Evolutionary conservation across 2,113 vertebrate species (phyloP).

Genomic region (Aythya baeri): DNA sequence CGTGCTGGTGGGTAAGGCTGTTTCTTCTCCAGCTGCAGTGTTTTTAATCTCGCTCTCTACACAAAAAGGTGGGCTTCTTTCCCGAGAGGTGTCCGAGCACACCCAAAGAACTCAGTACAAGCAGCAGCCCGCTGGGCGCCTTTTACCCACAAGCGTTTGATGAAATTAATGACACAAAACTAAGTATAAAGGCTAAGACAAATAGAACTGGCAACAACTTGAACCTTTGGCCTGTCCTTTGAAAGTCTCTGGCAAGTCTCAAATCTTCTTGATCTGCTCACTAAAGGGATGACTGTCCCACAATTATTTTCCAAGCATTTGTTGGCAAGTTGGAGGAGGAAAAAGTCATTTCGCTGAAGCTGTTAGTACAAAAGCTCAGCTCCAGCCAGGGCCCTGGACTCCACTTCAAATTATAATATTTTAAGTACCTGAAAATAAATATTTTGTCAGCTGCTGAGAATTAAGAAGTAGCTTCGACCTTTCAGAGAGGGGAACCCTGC

Average conservation of each 20-base stretch:
- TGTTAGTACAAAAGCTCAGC: slow-evolving; percentile 63
- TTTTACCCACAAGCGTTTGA: slow-evolving; percentile 55
- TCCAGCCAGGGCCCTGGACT: slow-evolving; percentile 55
- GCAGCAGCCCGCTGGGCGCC: slow-evolving; percentile 56
- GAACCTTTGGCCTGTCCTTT: slow-evolving; percentile 68
- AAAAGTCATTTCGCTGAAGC: slow-evolving; percentile 62
- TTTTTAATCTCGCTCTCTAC: slow-evolving; percentile 1
- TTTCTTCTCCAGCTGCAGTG: neutral
- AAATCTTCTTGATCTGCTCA: slow-evolving; percentile 69
- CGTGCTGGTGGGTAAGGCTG: neutral
- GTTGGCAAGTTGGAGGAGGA: slow-evolving; percentile 58
- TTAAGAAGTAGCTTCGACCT: slow-evolving; percentile 69
- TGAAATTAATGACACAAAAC: slow-evolving; percentile 72
- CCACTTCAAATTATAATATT: slow-evolving; percentile 73
- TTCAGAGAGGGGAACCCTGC: slow-evolving; percentile 56
- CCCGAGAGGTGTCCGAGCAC: slow-evolving; percentile 45
- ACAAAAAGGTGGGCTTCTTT: slow-evolving; percentile 56
- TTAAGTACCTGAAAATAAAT: slow-evolving; percentile 74
- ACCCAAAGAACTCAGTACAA: slow-evolving; percentile 23
- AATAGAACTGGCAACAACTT: slow-evolving; percentile 69
- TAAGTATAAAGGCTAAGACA: slow-evolving; percentile 67
- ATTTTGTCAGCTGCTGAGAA: slow-evolving; percentile 72
- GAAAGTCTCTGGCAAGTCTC: slow-evolving; percentile 63
- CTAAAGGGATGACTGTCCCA: slow-evolving; percentile 54
- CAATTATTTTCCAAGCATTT: slow-evolving; percentile 64